phyloP scores from a whole-genome alignment of 2,113 vertebrate species.

The Ptilorrhoa leucosticta region DNA sequence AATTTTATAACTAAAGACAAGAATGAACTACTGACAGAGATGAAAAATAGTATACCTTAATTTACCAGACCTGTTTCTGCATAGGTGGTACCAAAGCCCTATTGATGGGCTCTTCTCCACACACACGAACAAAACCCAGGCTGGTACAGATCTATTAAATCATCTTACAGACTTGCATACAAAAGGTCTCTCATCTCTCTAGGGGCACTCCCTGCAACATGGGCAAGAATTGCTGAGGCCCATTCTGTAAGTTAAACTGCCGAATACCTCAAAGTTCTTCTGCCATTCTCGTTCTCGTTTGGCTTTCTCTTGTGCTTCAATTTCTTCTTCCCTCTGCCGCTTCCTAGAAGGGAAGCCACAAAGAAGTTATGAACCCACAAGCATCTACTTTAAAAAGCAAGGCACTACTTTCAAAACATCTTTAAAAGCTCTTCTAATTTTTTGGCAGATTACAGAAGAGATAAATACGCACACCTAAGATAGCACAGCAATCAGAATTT shows the following conservation, averaged over 20 bases:
- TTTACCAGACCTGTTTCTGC: background rate
- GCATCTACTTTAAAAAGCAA: background rate
- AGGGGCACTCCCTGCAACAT: background rate
- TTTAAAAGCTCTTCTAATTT: background rate
- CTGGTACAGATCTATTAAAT: background rate
- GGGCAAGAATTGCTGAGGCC: background rate
- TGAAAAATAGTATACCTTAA: background rate
- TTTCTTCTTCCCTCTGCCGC: constrained; percentile 95
- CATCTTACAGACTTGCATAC: background rate
- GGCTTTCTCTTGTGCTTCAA: constrained; percentile 91
- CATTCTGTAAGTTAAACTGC: background rate
- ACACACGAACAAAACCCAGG: background rate
- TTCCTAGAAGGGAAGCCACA: constrained; percentile 79
- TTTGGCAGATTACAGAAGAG: background rate
- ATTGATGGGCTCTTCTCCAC: background rate
- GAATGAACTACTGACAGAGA: background rate
- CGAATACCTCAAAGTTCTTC: constrained; percentile 95
- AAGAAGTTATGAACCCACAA: background rate
- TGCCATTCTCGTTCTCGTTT: constrained; percentile 97
- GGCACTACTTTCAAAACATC: background rate
- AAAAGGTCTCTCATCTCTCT: background rate
- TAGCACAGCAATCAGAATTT: background rate
- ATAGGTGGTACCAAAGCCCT: background rate
- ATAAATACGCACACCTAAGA: background rate
- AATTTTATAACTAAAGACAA: background rate